Base-by-base conservation (phyloP, 2,888 invertebrate species). In the Eugnorisma glareosa region DNA sequence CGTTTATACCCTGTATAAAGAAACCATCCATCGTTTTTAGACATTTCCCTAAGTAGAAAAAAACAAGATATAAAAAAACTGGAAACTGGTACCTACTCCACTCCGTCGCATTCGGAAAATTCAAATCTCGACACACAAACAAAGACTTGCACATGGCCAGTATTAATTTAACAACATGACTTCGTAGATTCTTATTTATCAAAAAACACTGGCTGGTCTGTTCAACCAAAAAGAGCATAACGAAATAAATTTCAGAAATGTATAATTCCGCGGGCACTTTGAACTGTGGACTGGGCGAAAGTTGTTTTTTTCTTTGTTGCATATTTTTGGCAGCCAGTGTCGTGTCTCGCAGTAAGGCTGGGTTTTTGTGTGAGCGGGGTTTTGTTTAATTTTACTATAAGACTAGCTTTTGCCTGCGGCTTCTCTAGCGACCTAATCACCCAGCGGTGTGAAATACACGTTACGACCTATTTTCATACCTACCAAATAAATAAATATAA, bases 201-300 rank as follows among this genome's bases (percentile, higher is more conserved):
- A 75, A 63, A 70, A 82, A 64, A 70, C 35, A 57, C 40, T 66
- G 59, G 59, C 45, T 37, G 54, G 43, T 64, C 35, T 37, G 40
- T 28, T 66, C 31, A 18, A 48, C 40, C n/a, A 71, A 85, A 82
- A 82, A 51, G 64, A 85, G 18, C 43, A 75, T 43, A 45, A 40
- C 31, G 37, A 69, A 61, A 82, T 72, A 69, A 83, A 83, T 77
- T 77, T 67, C 86, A 77, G 51, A 85, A 77, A 73, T 70, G 67
- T 82, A 82, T 73, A 76, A 83, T 85, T 85, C 67, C 31, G 83
- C 67, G 73, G 77, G 48, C 54, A 82, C 83, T 85, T 83, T 85
- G 67, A 82, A 85, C 85, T 69, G 59, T 10, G 40, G 71, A 71
- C 28, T 10, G 35, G 69, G 31, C 21, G 45, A 28, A 72, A 37